These are phyloP conservation scores for Romanogobio albipinnatus DNA, from an alignment of 2,113 vertebrate genomes.

Conservation along the genomic window DNA sequence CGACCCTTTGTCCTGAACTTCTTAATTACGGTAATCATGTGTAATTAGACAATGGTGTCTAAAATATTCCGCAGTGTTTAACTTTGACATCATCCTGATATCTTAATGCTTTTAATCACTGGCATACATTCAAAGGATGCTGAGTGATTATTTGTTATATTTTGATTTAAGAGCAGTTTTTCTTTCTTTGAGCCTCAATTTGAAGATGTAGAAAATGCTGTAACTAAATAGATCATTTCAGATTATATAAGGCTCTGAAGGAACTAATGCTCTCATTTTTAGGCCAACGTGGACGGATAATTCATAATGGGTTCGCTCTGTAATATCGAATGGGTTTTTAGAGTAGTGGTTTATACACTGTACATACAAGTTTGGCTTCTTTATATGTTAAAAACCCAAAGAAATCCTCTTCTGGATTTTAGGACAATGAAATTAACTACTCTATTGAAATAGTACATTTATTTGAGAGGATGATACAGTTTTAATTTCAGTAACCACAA, in stretches of 20 bases:
- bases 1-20: slow-evolving; percentile 58
- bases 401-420: background rate
- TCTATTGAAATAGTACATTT: background rate
- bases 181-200: slow-evolving; percentile 4
- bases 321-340: background rate
- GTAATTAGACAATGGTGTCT: slow-evolving; percentile 66
- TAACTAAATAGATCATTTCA: background rate
- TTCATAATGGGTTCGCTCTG: background rate
- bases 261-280: background rate
- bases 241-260: background rate
- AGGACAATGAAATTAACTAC: too few species aligned
- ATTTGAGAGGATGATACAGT: background rate
- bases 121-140: slow-evolving; percentile 32
- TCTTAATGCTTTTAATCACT: slow-evolving; percentile 54
- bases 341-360: background rate
- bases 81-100: slow-evolving; percentile 57
- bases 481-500: background rate
- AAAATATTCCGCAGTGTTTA: slow-evolving; percentile 67
- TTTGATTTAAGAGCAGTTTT: slow-evolving; percentile 32
- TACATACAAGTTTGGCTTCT: background rate
- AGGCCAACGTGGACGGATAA: background rate
- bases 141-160: slow-evolving; percentile 31
- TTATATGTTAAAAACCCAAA: background rate
- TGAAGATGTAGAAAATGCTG: background rate
- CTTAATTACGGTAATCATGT: slow-evolving; percentile 68